Conservation (phyloP, 1,140 invertebrate species). For the Samia ricini region DNA sequence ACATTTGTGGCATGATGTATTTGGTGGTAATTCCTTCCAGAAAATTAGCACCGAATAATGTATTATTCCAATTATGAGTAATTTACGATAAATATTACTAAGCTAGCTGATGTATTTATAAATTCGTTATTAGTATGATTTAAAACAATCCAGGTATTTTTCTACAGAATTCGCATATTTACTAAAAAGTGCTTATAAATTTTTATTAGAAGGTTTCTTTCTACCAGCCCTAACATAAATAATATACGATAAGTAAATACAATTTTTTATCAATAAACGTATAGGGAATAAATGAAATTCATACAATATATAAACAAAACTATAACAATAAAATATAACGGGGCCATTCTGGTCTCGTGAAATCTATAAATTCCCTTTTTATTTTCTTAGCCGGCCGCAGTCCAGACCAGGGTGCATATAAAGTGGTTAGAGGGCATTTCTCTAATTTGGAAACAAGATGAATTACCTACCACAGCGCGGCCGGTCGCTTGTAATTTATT, state of each 20-base stretch:
- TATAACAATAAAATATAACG: constrained; percentile 74
- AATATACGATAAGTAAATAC: too few relatives aligned
- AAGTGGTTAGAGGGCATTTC: constrained; percentile 30
- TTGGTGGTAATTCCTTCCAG: neutral
- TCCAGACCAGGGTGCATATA: constrained; percentile 60
- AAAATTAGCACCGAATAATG: too few relatives aligned
- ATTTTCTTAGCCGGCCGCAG: constrained; percentile 38
- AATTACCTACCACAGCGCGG: constrained; percentile 36
- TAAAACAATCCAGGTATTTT: too few relatives aligned
- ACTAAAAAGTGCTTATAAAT: too few relatives aligned
- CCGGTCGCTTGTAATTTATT: constrained; percentile 47
- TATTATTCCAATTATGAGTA: too few relatives aligned
- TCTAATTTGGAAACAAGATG: constrained; percentile 59
- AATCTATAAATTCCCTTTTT: constrained; percentile 58
- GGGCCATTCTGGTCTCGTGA: constrained; percentile 18
- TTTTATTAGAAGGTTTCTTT: too few relatives aligned
- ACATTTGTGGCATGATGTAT: neutral
- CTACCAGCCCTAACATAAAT: too few relatives aligned
- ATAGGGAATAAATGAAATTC: constrained; percentile 29
- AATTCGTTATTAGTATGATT: too few relatives aligned
- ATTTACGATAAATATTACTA: too few relatives aligned
- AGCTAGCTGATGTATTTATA: too few relatives aligned
- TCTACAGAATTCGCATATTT: too few relatives aligned
- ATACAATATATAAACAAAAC: constrained; percentile 53
- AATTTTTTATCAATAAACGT: neutral